phyloP scores from a whole-genome alignment of 1,140 invertebrate genomes.

The Cardiocondyla obscurior region DNA sequence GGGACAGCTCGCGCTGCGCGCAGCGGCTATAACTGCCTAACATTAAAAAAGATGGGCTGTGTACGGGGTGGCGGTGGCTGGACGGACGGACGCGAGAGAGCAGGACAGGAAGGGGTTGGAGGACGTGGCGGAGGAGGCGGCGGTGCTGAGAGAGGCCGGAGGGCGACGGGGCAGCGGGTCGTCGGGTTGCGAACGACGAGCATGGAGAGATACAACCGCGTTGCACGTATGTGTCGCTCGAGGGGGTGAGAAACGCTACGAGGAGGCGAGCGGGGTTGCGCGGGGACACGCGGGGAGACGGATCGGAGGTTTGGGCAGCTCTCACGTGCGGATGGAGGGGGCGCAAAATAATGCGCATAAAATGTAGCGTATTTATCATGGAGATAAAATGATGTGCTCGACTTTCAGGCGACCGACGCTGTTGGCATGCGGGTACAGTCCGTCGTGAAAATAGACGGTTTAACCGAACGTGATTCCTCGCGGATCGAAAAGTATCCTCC shows the following conservation, averaged over 20 bases:
- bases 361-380: constrained; percentile 84
- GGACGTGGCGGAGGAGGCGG: constrained; percentile 66
- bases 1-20: constrained; percentile 69
- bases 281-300: constrained; percentile 12
- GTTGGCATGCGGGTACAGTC: constrained; percentile 73
- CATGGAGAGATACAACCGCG: constrained; percentile 72
- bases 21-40: constrained; percentile 83
- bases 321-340: constrained; percentile 63
- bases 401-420: constrained; percentile 78
- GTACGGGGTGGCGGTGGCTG: constrained; percentile 76
- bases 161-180: constrained; percentile 49
- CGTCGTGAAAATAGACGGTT: constrained; percentile 58
- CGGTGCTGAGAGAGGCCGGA: constrained; percentile 59
- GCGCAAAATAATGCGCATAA: constrained; percentile 83
- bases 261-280: constrained; percentile 52
- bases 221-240: constrained; percentile 70
- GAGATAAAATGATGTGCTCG: constrained; percentile 83
- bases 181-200: constrained; percentile 70
- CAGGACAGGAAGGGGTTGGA: constrained; percentile 64
- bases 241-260: constrained; percentile 63
- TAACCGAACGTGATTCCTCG: not conserved
- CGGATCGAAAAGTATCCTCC: not conserved
- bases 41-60: constrained; percentile 85
- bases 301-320: constrained; percentile 58
- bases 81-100: constrained; percentile 64